Percentiles rank a stretch among this genome's conserved stretches.
These are phyloP conservation scores for Zenarchopterus dispar DNA, from an alignment of 2,797 vertebrate genomes.

Conservation along the genomic window DNA sequence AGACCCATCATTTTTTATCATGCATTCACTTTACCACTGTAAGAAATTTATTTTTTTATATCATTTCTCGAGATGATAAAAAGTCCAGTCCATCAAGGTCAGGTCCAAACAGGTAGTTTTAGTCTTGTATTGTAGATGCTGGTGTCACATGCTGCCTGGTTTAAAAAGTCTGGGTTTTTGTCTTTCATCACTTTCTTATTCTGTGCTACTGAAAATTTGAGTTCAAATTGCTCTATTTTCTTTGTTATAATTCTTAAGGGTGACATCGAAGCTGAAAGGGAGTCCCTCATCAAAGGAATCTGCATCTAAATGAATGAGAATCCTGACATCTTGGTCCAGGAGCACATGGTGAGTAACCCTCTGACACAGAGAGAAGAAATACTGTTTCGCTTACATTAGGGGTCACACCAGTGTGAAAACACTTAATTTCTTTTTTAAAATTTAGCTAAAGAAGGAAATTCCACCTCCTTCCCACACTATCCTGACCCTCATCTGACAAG, in stretches of 20 bases:
- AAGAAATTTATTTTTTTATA: neutral
- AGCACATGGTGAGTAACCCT: slow-evolving; percentile 12
- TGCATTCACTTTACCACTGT: slow-evolving; percentile 4
- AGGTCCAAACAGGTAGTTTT: neutral
- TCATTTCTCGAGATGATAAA: neutral
- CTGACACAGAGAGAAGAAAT: neutral
- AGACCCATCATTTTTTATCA: neutral
- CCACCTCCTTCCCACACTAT: neutral
- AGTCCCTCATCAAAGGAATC: slow-evolving; percentile 7
- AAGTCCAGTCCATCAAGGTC: slow-evolving; percentile 5
- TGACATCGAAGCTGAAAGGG: neutral
- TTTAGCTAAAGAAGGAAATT: neutral
- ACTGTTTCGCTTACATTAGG: neutral
- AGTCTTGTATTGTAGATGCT: slow-evolving; percentile 3
- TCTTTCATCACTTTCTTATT: slow-evolving; percentile 4
- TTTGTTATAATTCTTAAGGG: slow-evolving; percentile 6
- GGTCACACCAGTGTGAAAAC: slow-evolving; percentile 1
- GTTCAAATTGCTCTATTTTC: slow-evolving; percentile 1
- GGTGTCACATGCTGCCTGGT: slow-evolving; percentile 1
- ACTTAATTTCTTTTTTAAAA: neutral
- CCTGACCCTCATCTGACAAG: slow-evolving; percentile 1
- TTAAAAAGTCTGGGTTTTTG: neutral
- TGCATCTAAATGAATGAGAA: slow-evolving; percentile 13
- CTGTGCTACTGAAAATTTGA: slow-evolving; percentile 2
- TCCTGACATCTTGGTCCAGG: neutral